Conservation (phyloP, 1,140 invertebrate genomes). For the Calliphora vicina region DNA sequence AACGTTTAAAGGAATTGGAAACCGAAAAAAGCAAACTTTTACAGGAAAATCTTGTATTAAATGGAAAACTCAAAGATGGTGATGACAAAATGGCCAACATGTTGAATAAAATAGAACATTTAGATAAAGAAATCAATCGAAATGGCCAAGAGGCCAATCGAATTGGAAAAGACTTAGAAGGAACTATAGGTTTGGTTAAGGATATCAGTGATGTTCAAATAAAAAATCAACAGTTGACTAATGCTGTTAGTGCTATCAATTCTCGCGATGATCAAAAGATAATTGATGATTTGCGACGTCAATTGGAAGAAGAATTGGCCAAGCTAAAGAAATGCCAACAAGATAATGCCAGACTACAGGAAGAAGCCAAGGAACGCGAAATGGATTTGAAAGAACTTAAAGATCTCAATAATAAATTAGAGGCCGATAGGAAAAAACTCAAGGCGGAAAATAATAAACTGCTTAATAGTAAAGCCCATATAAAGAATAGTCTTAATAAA, state of each 20-base stretch:
- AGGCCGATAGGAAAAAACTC: neutral
- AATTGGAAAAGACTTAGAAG: slow-evolving; percentile 29
- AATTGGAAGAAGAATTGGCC: slow-evolving; percentile 47
- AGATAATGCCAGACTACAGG: neutral
- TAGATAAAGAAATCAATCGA: slow-evolving; percentile 23
- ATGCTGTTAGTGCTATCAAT: slow-evolving; percentile 36
- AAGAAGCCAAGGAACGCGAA: slow-evolving; percentile 38
- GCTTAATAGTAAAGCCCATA: neutral
- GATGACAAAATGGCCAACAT: slow-evolving; percentile 27
- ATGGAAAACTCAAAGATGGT: neutral
- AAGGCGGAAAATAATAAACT: neutral
- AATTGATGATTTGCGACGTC: slow-evolving; percentile 41
- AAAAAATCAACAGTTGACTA: slow-evolving; percentile 34
- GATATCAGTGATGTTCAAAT: slow-evolving; percentile 38
- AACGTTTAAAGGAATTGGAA: slow-evolving; percentile 30
- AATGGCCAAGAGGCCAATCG: neutral
- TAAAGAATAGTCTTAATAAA: neutral
- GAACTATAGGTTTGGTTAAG: slow-evolving; percentile 31
- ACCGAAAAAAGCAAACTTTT: slow-evolving; percentile 1
- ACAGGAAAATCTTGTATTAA: slow-evolving; percentile 18
- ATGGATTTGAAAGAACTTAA: slow-evolving; percentile 41
- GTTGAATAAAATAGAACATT: slow-evolving; percentile 5
- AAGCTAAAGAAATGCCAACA: slow-evolving; percentile 25
- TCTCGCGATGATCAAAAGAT: slow-evolving; percentile 40
- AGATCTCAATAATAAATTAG: slow-evolving; percentile 23